Conservation (phyloP, 1,140 invertebrate genomes). For the Zophobas atratus region DNA sequence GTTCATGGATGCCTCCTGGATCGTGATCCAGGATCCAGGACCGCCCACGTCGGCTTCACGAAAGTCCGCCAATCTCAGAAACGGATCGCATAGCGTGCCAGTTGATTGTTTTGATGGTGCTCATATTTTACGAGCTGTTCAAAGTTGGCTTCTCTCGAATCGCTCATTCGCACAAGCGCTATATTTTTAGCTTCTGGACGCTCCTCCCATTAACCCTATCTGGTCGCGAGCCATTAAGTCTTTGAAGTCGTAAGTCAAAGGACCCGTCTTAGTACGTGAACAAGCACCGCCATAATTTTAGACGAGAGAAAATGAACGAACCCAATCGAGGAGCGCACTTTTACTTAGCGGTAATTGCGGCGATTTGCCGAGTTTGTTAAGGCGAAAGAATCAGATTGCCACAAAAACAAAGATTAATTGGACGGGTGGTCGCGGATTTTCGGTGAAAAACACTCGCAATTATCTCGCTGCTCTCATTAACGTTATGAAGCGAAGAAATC, state of each 20-base stretch:
- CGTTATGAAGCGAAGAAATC: conserved; percentile 18
- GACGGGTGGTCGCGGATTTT: neutral
- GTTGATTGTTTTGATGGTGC: neutral
- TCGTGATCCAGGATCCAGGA: conserved; percentile 28
- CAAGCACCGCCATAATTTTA: conserved; percentile 3
- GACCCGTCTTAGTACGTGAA: neutral
- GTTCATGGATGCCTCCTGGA: neutral
- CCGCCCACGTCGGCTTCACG: conserved; percentile 19
- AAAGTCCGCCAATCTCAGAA: conserved; percentile 6
- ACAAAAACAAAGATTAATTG: conserved; percentile 31
- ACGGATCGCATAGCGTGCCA: conserved; percentile 15
- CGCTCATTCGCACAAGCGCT: neutral
- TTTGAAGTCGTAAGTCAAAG: conserved; percentile 26
- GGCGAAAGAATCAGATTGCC: neutral
- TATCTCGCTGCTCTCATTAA: neutral
- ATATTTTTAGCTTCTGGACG: conserved; percentile 27
- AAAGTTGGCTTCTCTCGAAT: neutral
- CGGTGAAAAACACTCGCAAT: conserved; percentile 8
- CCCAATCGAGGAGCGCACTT: conserved; percentile 15
- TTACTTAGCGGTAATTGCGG: conserved; percentile 15
- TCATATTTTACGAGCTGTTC: neutral
- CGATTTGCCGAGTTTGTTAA: conserved; percentile 10
- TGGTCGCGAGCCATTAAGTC: conserved; percentile 10
- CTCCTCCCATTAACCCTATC: conserved; percentile 27
- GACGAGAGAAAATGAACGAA: conserved; percentile 6